Conservation (phyloP, 2,113 vertebrate species). For the Xenopus borealis region DNA sequence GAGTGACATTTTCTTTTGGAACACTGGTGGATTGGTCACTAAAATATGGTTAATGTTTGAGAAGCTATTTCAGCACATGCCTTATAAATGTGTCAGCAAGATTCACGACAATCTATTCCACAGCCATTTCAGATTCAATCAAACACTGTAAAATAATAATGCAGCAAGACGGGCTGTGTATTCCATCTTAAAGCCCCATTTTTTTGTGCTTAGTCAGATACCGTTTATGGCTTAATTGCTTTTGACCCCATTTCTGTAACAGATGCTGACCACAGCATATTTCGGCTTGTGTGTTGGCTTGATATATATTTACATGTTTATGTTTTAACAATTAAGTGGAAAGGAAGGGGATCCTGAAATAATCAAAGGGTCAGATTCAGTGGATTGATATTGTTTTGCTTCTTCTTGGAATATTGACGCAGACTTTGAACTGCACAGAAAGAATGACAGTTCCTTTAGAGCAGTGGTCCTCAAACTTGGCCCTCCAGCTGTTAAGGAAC, state of each 20-base stretch:
- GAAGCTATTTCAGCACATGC: slow-evolving; percentile 4
- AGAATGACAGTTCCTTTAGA: neutral
- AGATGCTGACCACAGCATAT: neutral
- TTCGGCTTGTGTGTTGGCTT: neutral
- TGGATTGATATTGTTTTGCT: too few species aligned
- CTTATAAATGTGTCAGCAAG: slow-evolving; percentile 16
- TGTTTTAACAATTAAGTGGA: too few species aligned
- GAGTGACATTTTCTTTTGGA: neutral
- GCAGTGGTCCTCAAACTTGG: too few species aligned
- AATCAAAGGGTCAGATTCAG: too few species aligned
- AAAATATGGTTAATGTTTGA: slow-evolving; percentile 15
- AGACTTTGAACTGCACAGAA: neutral
- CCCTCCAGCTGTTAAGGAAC: too few species aligned
- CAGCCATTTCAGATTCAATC: neutral
- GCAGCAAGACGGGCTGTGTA: neutral
- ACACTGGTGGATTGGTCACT: neutral
- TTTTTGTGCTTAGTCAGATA: neutral
- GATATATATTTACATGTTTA: too few species aligned
- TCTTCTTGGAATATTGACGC: too few species aligned
- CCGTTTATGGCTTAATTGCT: neutral
- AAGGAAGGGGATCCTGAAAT: too few species aligned
- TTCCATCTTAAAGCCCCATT: neutral
- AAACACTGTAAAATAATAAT: slow-evolving; percentile 4
- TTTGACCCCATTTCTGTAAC: neutral
- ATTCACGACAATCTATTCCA: slow-evolving; percentile 19